A percentile compares a stretch with the other conserved stretches of the same genome.
Conservation (phyloP, 30 jellyfish, hydroid and myxozoan genomes). For the Aurelia coerulea region DNA sequence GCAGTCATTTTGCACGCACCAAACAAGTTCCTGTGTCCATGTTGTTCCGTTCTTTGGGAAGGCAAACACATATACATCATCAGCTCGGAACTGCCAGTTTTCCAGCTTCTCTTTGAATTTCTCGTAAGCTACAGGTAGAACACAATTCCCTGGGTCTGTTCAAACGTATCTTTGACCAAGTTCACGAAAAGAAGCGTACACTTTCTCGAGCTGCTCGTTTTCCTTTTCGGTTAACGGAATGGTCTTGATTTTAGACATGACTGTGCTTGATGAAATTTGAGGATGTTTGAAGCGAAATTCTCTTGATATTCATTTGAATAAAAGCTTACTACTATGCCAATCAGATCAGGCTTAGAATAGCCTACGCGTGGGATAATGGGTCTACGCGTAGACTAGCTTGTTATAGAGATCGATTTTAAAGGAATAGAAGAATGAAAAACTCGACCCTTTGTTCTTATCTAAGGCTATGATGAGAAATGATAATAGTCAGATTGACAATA, state of each 20-base stretch:
- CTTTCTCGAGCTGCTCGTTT: background rate
- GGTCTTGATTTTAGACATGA: background rate
- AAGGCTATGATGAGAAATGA: too few species aligned
- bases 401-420: too few species aligned
- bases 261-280: background rate
- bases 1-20: conserved; percentile 17
- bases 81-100: conserved; percentile 32
- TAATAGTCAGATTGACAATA: too few species aligned
- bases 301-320: too few species aligned
- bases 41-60: conserved; percentile 59
- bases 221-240: background rate
- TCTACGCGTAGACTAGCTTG: too few species aligned
- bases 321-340: too few species aligned
- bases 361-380: too few species aligned
- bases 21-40: conserved; percentile 38
- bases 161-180: background rate
- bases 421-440: too few species aligned
- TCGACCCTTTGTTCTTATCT: too few species aligned
- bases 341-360: too few species aligned
- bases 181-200: background rate
- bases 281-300: too few species aligned
- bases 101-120: conserved; percentile 13
- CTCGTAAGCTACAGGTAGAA: conserved; percentile 39
- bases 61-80: conserved; percentile 17
- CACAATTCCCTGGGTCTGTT: conserved; percentile 48